Evolutionary conservation across 1,140 invertebrate genomes (phyloP), one percentile per base, ranked within the genome.

Genomic region (Propsilocerus akamusi): DNA sequence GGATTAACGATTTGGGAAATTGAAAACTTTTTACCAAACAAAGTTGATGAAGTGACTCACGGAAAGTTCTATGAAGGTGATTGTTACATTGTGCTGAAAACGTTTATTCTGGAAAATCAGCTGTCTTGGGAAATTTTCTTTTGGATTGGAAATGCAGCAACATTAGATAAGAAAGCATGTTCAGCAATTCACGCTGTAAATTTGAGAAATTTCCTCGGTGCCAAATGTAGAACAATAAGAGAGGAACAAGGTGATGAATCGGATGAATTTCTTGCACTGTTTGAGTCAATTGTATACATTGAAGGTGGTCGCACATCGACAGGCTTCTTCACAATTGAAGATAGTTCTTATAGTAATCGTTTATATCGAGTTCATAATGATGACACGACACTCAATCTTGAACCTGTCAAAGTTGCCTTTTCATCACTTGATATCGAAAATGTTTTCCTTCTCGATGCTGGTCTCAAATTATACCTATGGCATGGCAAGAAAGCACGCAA

Each of bases 1-100:
- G 90, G 89, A 20, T 58, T 97, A 17, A 82, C 83, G 3, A 81
- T 94, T 52, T 98, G 94, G 92, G 94, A 97, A 72, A 99, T 99
- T 52, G 95, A 99, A 68, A 99, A 99, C 65, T 99, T 99, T 65
- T 70, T 98, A 51, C 96, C 96, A 0, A 96, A 94, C 64, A 81
- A 83, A 59, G 83, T 97, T 51, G 85, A 89, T 52, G 80, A 89
- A 75, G 86, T 83, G 10, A 79, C 88, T 1, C 83, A 96, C 69
- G 96, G 97, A 6, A 97, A 97, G 68, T 99, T 99, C 68, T 99
- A 97, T 63, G 93, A 98, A 70, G 96, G 89, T 12, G 97, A 99
- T 67, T 99, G 95, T 68, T 99, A 99, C 62, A 97, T 99, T 56
- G 76, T 99, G 49, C 68, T 99, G 41, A 92, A 96, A 66, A 99